These are phyloP conservation scores for Xylota sylvarum DNA, from an alignment of 2,888 invertebrate genomes.

Conservation along the genomic window DNA sequence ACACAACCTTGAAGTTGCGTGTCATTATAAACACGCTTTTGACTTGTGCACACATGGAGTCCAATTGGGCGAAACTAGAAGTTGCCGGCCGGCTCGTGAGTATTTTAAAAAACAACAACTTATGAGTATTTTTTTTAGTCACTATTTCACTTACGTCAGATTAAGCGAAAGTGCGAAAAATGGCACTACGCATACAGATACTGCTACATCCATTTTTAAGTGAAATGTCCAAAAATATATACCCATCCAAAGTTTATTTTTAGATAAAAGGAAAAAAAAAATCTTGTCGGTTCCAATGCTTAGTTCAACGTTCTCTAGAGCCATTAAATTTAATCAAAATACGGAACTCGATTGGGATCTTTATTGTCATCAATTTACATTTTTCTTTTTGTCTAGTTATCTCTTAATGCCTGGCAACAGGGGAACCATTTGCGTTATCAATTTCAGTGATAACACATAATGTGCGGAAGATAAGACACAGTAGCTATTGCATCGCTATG, in stretches of 20 bases:
- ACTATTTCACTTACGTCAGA: not conserved
- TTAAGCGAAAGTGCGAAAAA: not conserved
- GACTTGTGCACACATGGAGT: not conserved
- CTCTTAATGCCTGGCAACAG: constrained; percentile 20
- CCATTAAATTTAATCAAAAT: constrained; percentile 28
- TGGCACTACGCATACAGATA: not conserved
- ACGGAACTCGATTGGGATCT: constrained; percentile 40
- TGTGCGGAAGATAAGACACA: not conserved
- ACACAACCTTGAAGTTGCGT: constrained; percentile 5
- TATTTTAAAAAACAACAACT: not conserved
- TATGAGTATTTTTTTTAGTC: not conserved
- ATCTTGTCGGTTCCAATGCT: not conserved
- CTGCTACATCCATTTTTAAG: not conserved
- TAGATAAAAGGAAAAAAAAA: constrained; percentile 3
- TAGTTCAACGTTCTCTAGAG: constrained; percentile 23
- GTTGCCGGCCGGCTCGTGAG: constrained; percentile 5
- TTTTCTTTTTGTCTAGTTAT: not conserved
- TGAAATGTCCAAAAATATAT: constrained; percentile 11
- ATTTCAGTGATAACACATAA: not conserved
- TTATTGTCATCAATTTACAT: constrained; percentile 11
- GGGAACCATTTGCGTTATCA: not conserved
- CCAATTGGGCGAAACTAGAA: not conserved
- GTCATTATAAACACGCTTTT: constrained; percentile 6
- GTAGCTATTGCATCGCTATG: not conserved
- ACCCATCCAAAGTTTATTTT: constrained; percentile 7